Base-by-base conservation (phyloP, 2,888 invertebrate species). In the Galeopsomyia nigrocyanea region DNA sequence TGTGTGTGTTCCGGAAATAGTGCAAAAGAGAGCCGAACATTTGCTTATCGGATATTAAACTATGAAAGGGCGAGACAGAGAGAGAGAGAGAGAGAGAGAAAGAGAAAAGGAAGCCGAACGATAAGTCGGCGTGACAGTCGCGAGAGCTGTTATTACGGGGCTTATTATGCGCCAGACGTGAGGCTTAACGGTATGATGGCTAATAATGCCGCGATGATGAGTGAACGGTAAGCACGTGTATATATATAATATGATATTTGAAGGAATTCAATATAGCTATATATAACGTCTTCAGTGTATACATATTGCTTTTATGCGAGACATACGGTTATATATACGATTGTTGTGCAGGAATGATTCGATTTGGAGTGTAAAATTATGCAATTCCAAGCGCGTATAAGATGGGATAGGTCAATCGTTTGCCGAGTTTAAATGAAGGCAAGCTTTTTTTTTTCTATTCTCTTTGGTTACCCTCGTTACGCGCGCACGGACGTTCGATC, bases 361-460 rank as follows among this genome's bases (percentile, higher is more conserved):
- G 7, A 39, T 39, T 39, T 10, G 1, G 13, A 39, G 10, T 39
- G 7, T 3, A 39, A 39, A 39, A 39, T 39, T 58, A 60, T 58
- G 60, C 57, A 60, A 65, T 70, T 65, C 65, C 47, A 71, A 61
- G 16, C 60, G 71, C 71, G 71, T 66, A 46, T 1, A 26, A 26
- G 70, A 64, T 53, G 16, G 65, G 49, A 55, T 5, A 26, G 26
- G 53, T 65, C 63, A 65, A 60, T n/a, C 65, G 60, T 64, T 58
- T 47, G n/a, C 64, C 58, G 19, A 21, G 50, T 64, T 70, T 58
- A 64, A 64, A 64, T 53, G 53, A 60, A 53, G 26, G 6, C 56
- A 70, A 64, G 64, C 57, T 46, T 70, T 70, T 64, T 65, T 64
- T n/a, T n/a, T n/a, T n/a, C 70, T 58, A 70, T 70, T 70, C 58